Evolutionary conservation across 2,797 vertebrate genomes (phyloP).

Genomic region (Morelia viridis): DNA sequence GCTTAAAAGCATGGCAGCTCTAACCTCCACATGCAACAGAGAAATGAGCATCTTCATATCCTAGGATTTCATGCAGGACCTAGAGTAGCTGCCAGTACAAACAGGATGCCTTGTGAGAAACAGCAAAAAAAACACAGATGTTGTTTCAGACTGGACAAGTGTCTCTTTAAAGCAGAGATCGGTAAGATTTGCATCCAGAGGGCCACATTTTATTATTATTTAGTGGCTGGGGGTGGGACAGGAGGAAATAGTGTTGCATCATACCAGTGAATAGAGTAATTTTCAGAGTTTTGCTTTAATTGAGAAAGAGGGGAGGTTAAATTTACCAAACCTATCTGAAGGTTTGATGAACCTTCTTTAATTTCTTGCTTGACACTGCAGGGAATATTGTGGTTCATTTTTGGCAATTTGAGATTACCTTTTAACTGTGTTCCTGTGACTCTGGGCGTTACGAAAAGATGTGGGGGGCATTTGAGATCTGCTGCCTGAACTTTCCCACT

Average conservation of each 20-base stretch:
- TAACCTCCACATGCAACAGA: neutral
- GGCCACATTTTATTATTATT: neutral
- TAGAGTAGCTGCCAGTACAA: neutral
- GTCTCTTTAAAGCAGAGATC: neutral
- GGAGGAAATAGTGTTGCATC: neutral
- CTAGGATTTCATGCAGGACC: neutral
- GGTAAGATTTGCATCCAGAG: neutral
- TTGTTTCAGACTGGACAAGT: neutral
- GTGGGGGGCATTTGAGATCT: too few relatives aligned
- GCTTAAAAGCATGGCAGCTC: neutral
- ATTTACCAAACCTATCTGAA: neutral
- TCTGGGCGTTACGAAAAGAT: too few relatives aligned
- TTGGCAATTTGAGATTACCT: too few relatives aligned
- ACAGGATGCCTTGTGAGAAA: neutral
- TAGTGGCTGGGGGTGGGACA: neutral
- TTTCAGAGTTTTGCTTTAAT: neutral
- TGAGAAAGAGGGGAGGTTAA: neutral
- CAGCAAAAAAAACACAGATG: accelerated
- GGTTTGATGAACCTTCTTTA: neutral
- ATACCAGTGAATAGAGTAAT: neutral
- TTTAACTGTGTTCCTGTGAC: too few relatives aligned
- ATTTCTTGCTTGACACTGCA: neutral
- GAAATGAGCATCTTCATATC: neutral
- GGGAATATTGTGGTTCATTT: neutral
- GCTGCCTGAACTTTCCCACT: too few relatives aligned